Evolutionary conservation across 2,888 invertebrate species (phyloP).

Genomic region (Dorcus hopei): DNA sequence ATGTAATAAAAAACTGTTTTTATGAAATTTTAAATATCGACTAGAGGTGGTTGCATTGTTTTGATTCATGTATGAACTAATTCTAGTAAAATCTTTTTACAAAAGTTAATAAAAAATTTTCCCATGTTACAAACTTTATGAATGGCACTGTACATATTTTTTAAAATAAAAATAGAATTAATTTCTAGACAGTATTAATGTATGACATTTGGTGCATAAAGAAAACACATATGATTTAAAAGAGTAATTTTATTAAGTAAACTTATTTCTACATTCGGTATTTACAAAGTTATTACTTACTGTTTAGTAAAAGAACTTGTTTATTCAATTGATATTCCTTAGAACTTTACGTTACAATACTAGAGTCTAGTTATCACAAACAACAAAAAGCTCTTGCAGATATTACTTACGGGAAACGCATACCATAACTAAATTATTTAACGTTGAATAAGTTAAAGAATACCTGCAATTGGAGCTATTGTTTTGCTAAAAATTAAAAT

Average conservation of each 20-base stretch:
- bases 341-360: slow-evolving; percentile 17
- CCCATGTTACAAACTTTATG: too few species aligned
- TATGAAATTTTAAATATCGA: too few species aligned
- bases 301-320: slow-evolving; percentile 13
- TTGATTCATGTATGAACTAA: too few species aligned
- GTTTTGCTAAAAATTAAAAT: slow-evolving; percentile 8
- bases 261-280: slow-evolving; percentile 16
- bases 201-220: background rate
- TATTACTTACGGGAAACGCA: background rate
- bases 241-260: slow-evolving; percentile 21
- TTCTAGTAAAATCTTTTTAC: too few species aligned
- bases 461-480: slow-evolving; percentile 12
- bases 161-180: too few species aligned
- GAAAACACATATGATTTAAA: slow-evolving; percentile 14
- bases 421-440: too few species aligned
- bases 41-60: too few species aligned
- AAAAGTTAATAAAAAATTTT: too few species aligned
- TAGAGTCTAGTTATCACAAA: slow-evolving; percentile 21
- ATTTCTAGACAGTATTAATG: too few species aligned
- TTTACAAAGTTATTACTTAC: slow-evolving; percentile 17
- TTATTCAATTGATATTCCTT: slow-evolving; percentile 12
- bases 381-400: slow-evolving; percentile 21
- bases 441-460: too few species aligned
- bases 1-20: too few species aligned
- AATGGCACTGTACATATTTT: too few species aligned